phyloP scores from a whole-genome alignment of 1,140 invertebrate genomes.

The Leptonema lineaticorne region DNA sequence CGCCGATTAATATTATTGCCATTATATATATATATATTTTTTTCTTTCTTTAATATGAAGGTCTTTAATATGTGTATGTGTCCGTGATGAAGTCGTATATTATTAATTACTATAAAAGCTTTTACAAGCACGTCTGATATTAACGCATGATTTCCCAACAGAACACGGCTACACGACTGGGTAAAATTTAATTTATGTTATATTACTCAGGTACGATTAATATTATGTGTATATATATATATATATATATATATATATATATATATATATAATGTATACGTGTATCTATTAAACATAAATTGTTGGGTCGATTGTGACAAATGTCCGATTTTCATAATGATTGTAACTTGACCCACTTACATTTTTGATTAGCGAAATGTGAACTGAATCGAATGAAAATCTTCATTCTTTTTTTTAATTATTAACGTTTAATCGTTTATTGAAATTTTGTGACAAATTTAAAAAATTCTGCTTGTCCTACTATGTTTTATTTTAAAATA shows the following conservation, averaged over 20 bases:
- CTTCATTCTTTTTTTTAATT: too few relatives aligned
- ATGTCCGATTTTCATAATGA: too few relatives aligned
- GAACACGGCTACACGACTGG: neutral
- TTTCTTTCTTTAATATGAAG: neutral
- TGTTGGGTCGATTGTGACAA: too few relatives aligned
- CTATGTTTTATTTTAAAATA: too few relatives aligned
- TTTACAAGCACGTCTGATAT: constrained; percentile 14
- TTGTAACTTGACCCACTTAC: neutral
- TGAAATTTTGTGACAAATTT: too few relatives aligned
- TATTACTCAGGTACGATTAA: too few relatives aligned
- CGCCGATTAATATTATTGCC: too few relatives aligned
- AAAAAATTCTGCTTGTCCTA: too few relatives aligned
- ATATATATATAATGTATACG: neutral
- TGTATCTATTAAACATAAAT: neutral
- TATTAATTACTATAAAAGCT: constrained; percentile 24
- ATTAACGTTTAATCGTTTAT: too few relatives aligned
- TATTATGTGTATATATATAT: neutral
- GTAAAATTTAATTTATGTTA: too few relatives aligned
- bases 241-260: neutral
- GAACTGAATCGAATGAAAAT: too few relatives aligned
- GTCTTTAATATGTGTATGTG: neutral
- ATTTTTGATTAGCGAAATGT: neutral
- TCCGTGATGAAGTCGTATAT: neutral
- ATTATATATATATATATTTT: neutral
- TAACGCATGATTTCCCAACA: constrained; percentile 16